These are phyloP conservation scores for Drosophila barbarae DNA, from an alignment of 2,888 invertebrate species.

Conservation along the genomic window DNA sequence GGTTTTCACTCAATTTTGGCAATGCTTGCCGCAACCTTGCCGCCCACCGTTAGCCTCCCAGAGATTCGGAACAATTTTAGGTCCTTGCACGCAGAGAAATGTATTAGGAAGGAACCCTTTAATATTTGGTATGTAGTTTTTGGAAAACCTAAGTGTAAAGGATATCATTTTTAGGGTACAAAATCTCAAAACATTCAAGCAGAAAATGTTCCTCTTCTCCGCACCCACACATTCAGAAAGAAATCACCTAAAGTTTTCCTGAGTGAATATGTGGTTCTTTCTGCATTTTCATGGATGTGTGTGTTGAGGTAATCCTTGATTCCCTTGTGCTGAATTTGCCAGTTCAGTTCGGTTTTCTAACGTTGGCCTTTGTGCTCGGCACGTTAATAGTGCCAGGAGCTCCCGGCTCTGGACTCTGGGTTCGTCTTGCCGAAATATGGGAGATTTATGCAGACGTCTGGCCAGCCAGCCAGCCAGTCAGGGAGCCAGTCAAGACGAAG, in stretches of 20 bases:
- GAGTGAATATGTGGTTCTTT: neutral
- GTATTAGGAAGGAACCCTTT: neutral
- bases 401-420: constrained; percentile 4
- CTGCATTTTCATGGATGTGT: constrained; percentile 18
- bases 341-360: constrained; percentile 50
- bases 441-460: constrained; percentile 65
- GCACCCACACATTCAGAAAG: no score
- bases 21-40: constrained; percentile 33
- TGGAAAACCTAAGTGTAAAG: neutral
- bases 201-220: neutral
- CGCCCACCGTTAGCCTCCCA: constrained; percentile 27
- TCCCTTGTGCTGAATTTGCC: constrained; percentile 60
- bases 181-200: no score
- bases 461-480: constrained; percentile 28
- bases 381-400: constrained; percentile 50
- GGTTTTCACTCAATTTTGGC: constrained; percentile 69
- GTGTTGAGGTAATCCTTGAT: constrained; percentile 62
- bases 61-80: constrained; percentile 42
- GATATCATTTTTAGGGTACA: neutral
- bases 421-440: constrained; percentile 56
- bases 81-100: constrained; percentile 17
- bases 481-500: constrained; percentile 12
- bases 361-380: constrained; percentile 37
- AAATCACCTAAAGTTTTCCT: neutral
- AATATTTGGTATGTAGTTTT: neutral